Evolutionary conservation across 2,113 vertebrate species (phyloP).

Genomic region (Gopherus flavomarginatus): DNA sequence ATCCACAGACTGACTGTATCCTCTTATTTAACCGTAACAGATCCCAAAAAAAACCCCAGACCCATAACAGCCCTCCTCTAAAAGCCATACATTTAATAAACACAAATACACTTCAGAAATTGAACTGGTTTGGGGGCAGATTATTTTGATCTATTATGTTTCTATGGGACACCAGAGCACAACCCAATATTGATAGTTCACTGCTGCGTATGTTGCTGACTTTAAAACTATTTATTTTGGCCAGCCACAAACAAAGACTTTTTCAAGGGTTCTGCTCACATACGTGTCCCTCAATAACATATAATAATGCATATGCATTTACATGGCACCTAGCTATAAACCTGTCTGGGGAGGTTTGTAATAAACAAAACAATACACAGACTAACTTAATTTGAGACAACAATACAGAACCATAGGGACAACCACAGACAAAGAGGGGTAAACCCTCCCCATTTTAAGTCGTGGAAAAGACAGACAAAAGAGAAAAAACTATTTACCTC

Average conservation of each 20-base stretch:
- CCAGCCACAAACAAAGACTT: neutral
- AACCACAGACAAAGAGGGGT: neutral
- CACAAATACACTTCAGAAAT: rapidly evolving
- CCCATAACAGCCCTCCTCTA: neutral
- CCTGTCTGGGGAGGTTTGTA: neutral
- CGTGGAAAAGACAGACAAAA: neutral
- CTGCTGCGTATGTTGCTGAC: neutral
- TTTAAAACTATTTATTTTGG: neutral
- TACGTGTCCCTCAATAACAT: too few relatives aligned
- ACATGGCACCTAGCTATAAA: neutral
- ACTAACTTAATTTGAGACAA: neutral
- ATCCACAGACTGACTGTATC: constrained; percentile 23
- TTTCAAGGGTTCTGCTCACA: neutral
- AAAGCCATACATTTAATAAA: neutral
- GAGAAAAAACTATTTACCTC: constrained; percentile 81
- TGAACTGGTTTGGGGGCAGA: rapidly evolving
- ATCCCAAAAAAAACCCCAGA: neutral
- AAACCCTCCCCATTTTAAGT: neutral
- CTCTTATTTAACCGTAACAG: neutral
- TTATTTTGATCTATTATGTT: neutral
- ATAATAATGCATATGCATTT: neutral
- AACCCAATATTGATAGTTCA: neutral
- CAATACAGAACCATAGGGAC: neutral
- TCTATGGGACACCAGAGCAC: neutral
- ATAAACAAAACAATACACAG: too few relatives aligned